Percentiles rank a stretch among this genome's conserved stretches.
phyloP scores from a whole-genome alignment of 2,797 vertebrate genomes.

The Miichthys miiuy region DNA sequence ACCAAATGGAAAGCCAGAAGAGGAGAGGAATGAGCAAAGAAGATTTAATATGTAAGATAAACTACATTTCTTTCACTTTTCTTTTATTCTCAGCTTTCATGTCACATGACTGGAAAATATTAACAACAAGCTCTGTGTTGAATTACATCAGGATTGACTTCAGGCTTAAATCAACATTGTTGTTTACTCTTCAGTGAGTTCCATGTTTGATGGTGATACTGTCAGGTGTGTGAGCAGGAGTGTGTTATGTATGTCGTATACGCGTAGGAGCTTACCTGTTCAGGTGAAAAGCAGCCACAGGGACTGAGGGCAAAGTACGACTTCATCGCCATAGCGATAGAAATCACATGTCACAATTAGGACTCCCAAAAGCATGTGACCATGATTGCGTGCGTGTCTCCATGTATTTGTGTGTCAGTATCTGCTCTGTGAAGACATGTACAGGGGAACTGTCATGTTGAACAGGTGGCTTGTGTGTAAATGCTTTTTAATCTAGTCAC shows the following conservation, averaged over 20 bases:
- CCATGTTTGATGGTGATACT: background rate
- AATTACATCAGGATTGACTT: background rate
- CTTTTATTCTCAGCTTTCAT: background rate
- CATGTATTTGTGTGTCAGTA: background rate
- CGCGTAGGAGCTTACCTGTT: constrained; percentile 24
- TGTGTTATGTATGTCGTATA: background rate
- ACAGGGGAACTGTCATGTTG: background rate
- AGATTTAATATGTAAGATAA: constrained; percentile 85
- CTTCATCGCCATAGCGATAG: constrained; percentile 65
- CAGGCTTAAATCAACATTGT: constrained; percentile 10
- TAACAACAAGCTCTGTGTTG: background rate
- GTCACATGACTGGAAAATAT: background rate
- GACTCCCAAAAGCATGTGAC: constrained; percentile 66
- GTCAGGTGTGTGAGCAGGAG: background rate
- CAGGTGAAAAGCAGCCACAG: constrained; percentile 18
- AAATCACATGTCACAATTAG: constrained; percentile 60
- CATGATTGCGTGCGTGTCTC: constrained; percentile 12
- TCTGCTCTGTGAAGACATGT: background rate
- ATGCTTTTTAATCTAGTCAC: background rate
- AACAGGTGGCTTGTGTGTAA: background rate
- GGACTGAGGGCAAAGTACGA: constrained; percentile 15
- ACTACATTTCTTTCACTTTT: background rate
- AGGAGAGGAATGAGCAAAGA: constrained; percentile 77
- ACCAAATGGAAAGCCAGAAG: constrained; percentile 72
- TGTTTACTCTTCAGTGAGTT: constrained; percentile 14